phyloP scores from a whole-genome alignment of 2,888 invertebrate genomes.

The Panopea generosa region DNA sequence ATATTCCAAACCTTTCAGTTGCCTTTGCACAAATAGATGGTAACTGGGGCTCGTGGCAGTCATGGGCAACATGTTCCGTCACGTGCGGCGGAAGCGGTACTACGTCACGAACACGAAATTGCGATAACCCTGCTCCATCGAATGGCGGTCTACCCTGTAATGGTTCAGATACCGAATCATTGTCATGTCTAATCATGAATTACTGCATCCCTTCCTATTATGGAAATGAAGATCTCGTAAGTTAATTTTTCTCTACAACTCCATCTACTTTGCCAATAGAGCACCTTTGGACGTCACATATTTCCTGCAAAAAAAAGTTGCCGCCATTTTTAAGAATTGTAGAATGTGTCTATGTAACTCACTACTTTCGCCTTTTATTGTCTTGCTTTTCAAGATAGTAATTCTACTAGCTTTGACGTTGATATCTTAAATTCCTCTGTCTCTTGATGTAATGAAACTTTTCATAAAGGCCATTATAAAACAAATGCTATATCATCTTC shows the following conservation, averaged over 20 bases:
- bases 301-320: too few relatives aligned
- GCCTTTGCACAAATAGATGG: conserved; percentile 28
- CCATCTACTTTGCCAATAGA: too few relatives aligned
- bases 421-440: too few relatives aligned
- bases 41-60: conserved; percentile 35
- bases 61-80: conserved; percentile 41
- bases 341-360: too few relatives aligned
- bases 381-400: too few relatives aligned
- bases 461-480: too few relatives aligned
- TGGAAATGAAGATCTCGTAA: conserved; percentile 49
- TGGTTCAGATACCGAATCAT: conserved; percentile 18
- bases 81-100: conserved; percentile 38
- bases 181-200: conserved; percentile 42
- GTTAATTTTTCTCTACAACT: conserved; percentile 12
- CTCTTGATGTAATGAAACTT: too few relatives aligned
- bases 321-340: too few relatives aligned
- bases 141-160: conserved; percentile 30
- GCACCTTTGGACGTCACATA: too few relatives aligned
- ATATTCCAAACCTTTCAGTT: neutral
- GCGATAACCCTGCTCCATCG: conserved; percentile 44
- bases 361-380: too few relatives aligned
- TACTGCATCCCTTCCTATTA: conserved; percentile 45
- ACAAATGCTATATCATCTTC: too few relatives aligned
- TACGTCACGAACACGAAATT: conserved; percentile 32
- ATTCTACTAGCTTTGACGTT: too few relatives aligned